Conservation (phyloP, 2,888 invertebrate genomes). For the Tenthredo scrophulariae region DNA sequence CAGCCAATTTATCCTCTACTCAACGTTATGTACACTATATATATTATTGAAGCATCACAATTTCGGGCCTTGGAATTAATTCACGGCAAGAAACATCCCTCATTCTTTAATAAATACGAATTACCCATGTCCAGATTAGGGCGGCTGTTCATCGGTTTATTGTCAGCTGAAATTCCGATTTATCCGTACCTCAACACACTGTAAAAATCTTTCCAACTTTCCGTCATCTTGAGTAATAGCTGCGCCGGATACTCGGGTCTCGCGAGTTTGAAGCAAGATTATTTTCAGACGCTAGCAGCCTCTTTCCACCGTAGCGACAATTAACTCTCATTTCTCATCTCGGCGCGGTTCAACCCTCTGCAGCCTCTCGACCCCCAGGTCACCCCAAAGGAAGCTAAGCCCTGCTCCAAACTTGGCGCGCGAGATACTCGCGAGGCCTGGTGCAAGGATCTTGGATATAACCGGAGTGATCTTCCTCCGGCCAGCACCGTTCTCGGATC, state of each 20-base stretch:
- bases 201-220: constrained; percentile 11
- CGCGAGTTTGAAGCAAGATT: constrained; percentile 46
- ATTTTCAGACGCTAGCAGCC: constrained; percentile 47
- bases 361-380: constrained; percentile 41
- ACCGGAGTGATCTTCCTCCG: constrained; percentile 39
- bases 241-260: background rate
- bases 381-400: constrained; percentile 41
- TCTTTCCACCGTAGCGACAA: constrained; percentile 38
- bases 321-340: constrained; percentile 54
- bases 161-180: constrained; percentile 11
- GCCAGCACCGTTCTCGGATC: constrained; percentile 29
- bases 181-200: background rate
- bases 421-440: constrained; percentile 40
- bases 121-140: background rate
- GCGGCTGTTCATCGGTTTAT: background rate
- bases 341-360: constrained; percentile 37
- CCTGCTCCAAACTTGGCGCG: constrained; percentile 24
- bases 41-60: background rate
- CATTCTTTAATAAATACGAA: background rate
- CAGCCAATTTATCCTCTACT: background rate
- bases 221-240: constrained; percentile 29
- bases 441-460: constrained; percentile 42
- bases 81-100: background rate
- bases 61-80: background rate
- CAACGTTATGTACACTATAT: background rate